Evolutionary conservation across 64 coral and sea anemone species (phyloP).

Genomic region (Stichodactyla helianthus): DNA sequence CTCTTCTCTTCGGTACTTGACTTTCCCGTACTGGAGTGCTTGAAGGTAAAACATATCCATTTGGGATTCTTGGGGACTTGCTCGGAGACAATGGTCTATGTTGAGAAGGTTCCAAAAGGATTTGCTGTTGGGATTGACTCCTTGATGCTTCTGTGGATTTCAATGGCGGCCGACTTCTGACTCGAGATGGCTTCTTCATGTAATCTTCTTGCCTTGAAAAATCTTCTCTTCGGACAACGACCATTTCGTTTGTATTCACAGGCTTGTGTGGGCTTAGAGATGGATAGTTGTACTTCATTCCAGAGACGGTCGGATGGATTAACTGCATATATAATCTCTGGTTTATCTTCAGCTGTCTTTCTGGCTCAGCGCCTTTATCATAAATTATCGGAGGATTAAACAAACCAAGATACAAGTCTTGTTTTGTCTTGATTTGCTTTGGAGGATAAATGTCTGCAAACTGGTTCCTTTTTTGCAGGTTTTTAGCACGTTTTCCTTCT

Average conservation of each 20-base stretch:
- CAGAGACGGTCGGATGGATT: conserved; percentile 54
- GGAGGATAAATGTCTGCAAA: conserved; percentile 28
- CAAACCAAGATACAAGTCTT: conserved; percentile 72
- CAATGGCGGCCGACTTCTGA: conserved; percentile 33
- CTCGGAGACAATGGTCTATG: background rate
- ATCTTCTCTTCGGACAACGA: conserved; percentile 68
- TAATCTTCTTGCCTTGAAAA: conserved; percentile 8
- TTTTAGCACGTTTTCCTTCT: conserved; percentile 55
- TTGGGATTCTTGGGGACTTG: background rate
- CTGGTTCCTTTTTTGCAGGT: conserved; percentile 10
- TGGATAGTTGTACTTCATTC: conserved; percentile 42
- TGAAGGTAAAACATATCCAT: background rate
- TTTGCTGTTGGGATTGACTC: conserved; percentile 38
- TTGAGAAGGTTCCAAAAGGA: background rate
- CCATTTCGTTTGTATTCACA: conserved; percentile 47
- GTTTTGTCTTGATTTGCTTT: conserved; percentile 93
- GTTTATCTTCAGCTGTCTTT: conserved; percentile 63
- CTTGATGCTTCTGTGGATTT: background rate
- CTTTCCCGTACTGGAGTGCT: background rate
- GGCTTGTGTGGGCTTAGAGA: conserved; percentile 20
- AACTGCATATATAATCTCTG: conserved; percentile 80
- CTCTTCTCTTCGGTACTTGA: conserved; percentile 4
- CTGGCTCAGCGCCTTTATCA: conserved; percentile 51
- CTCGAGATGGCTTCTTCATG: conserved; percentile 31
- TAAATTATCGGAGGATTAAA: conserved; percentile 72